A percentile compares a stretch with the other conserved stretches of the same genome.
These are phyloP conservation scores for Vultur gryphus DNA, from an alignment of 2,797 vertebrate genomes.

Conservation along the genomic window DNA sequence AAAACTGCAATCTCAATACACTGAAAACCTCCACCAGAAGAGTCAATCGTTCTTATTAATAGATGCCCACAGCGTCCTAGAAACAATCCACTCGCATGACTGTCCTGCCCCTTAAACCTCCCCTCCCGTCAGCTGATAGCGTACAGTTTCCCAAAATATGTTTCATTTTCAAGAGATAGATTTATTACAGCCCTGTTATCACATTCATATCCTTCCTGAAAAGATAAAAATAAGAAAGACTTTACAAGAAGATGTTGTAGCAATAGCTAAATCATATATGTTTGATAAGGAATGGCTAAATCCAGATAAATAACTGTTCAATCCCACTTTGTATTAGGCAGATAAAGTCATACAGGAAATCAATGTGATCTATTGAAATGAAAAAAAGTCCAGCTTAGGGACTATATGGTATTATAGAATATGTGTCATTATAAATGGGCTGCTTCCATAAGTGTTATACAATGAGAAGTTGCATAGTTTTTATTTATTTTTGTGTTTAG, in stretches of 20 bases:
- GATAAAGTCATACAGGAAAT: slow-evolving; percentile 98
- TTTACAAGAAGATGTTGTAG: slow-evolving; percentile 69
- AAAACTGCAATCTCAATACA: not conserved
- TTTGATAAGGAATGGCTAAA: slow-evolving; percentile 77
- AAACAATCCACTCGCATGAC: not conserved
- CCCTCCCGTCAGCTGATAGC: not conserved
- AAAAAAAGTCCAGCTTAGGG: slow-evolving; percentile 79
- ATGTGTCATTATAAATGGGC: slow-evolving; percentile 70
- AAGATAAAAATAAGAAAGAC: slow-evolving; percentile 77
- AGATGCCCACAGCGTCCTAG: not conserved
- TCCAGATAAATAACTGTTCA: slow-evolving; percentile 79
- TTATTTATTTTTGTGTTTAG: slow-evolving; percentile 61
- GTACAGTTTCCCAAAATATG: slow-evolving; percentile 6
- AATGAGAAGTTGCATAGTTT: slow-evolving; percentile 68
- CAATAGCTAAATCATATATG: slow-evolving; percentile 81
- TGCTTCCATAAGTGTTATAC: slow-evolving; percentile 68
- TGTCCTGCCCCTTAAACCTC: not conserved
- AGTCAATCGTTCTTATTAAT: slow-evolving; percentile 1
- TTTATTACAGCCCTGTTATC: slow-evolving; percentile 70
- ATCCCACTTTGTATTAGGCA: slow-evolving; percentile 88
- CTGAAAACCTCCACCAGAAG: not conserved
- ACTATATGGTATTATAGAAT: slow-evolving; percentile 57
- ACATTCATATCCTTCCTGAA: slow-evolving; percentile 62
- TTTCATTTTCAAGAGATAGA: slow-evolving; percentile 57
- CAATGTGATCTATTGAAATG: slow-evolving; percentile 90